Evolutionary conservation across 2,888 invertebrate genomes (phyloP).

Genomic region (Spicauda simplicius): DNA sequence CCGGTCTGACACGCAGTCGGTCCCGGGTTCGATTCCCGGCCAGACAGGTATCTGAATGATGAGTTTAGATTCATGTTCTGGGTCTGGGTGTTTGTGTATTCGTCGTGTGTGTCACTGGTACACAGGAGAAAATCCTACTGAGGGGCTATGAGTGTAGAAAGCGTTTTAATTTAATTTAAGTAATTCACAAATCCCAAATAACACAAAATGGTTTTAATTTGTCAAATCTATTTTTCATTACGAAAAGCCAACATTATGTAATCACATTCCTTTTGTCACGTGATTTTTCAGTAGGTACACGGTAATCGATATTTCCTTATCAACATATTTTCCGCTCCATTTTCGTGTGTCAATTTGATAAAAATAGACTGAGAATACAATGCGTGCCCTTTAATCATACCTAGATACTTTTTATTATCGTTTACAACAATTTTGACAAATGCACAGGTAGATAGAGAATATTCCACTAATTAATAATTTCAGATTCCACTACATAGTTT

Average conservation of each 20-base stretch:
- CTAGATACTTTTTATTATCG: not conserved
- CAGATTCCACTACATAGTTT: too few species aligned
- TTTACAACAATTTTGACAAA: not conserved
- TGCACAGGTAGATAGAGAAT: not conserved
- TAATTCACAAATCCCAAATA: too few species aligned
- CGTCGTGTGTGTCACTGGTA: too few species aligned
- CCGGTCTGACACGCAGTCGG: too few species aligned
- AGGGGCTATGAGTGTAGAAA: too few species aligned
- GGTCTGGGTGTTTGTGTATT: too few species aligned
- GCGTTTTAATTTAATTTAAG: too few species aligned
- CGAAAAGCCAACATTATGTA: not conserved
- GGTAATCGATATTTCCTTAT: constrained; percentile 19
- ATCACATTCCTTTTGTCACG: constrained; percentile 7
- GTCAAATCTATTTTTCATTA: not conserved
- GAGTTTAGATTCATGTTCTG: too few species aligned
- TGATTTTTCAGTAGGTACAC: constrained; percentile 6
- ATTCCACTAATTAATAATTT: not conserved
- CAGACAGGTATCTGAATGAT: too few species aligned
- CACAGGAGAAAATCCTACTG: too few species aligned
- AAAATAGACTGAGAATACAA: constrained; percentile 20
- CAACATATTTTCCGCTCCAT: constrained; percentile 29
- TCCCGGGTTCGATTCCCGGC: too few species aligned
- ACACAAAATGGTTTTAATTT: too few species aligned
- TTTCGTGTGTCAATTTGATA: constrained; percentile 29
- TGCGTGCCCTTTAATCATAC: not conserved